Evolutionary conservation across 2,113 vertebrate genomes (phyloP).

Genomic region (Urocolius indicus): DNA sequence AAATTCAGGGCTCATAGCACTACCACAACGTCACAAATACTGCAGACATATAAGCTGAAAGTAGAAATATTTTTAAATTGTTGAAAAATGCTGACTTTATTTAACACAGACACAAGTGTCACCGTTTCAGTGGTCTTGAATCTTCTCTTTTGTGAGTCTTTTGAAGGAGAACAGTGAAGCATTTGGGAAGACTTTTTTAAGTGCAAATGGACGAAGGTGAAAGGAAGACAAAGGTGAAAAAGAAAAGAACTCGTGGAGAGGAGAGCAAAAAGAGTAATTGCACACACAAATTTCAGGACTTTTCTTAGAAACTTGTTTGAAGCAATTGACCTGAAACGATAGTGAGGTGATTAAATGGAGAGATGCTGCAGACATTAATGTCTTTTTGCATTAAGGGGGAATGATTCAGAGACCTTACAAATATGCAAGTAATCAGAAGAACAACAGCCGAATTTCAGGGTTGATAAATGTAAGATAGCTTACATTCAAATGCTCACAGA

Average conservation of each 20-base stretch:
- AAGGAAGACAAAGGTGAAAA: neutral
- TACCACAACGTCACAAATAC: neutral
- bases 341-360: neutral
- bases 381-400: conserved; percentile 8
- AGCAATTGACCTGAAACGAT: neutral
- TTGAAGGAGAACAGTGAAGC: neutral
- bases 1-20: neutral
- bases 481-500: neutral
- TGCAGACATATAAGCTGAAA: neutral
- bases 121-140: neutral
- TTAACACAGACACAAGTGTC: neutral
- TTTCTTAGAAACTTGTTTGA: neutral
- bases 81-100: neutral
- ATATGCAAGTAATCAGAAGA: neutral
- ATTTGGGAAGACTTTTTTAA: neutral
- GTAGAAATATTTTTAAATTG: neutral
- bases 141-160: neutral
- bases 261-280: neutral
- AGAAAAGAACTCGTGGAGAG: neutral
- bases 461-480: neutral
- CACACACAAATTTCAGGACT: neutral
- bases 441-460: conserved; percentile 1
- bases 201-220: neutral
- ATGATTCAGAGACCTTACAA: conserved; percentile 1
- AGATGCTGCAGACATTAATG: neutral